Evolutionary conservation across 2,888 invertebrate species (phyloP), one percentile per base, ranked within the genome.

Genomic region (Sericinus montela): DNA sequence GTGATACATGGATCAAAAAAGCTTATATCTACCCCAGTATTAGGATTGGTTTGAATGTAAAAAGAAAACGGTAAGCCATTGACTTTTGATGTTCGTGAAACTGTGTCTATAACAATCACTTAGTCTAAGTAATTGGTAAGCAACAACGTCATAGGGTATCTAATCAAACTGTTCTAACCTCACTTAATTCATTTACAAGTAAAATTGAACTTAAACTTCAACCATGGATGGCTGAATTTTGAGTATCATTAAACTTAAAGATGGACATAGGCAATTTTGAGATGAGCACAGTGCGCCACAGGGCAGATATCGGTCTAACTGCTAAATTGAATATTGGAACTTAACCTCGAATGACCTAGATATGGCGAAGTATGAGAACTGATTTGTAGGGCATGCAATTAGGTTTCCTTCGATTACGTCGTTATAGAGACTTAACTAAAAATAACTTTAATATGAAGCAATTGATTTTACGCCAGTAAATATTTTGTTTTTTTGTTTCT

Each of bases 101-200:
- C 48, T 47, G 3, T 10, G 14, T 47, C 48, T 69, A 78, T 79
- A 74, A 82, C 83, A 85, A 85, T 83, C 80, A 83, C 83, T 85
- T 82, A 79, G 66, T 60, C 69, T 79, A 81, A 85, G 82, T 85
- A 84, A 86, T 84, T 84, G 82, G 77, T 72, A 70, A 73, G 75
- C 78, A 77, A 69, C 74, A 69, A 71, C 53, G 59, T 62, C 60
- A 75, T 72, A 72, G 63, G 72, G 69, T 72, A 76, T 73, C 79
- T 74, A 83, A 84, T 85, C 82, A 80, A 78, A 80, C 71, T 72
- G 64, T 67, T 68, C 63, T 65, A 67, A 69, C 70, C 68, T 73
- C 72, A 71, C 66, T 65, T 62, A 57, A 51, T 9, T 10, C 4
- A n/a, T 1, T 9, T 6, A 1, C 55, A 63, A 29, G 1, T 47